These are phyloP conservation scores for Danaus melanippus DNA, from an alignment of 1,140 invertebrate genomes.

Conservation along the genomic window DNA sequence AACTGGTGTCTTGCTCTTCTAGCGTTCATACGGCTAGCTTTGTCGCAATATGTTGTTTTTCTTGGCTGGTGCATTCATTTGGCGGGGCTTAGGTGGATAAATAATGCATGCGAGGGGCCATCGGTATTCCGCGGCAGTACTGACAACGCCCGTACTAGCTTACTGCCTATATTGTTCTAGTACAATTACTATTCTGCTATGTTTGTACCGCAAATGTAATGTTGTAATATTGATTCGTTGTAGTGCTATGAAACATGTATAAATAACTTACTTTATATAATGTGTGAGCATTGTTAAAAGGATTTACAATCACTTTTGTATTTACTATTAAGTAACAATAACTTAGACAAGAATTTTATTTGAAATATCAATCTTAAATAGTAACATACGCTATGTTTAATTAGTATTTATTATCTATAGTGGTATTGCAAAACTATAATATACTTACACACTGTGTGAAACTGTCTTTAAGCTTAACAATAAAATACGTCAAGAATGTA, in stretches of 20 bases:
- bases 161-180: slow-evolving; percentile 18
- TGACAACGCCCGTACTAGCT: slow-evolving; percentile 25
- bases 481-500: too few relatives aligned
- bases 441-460: too few relatives aligned
- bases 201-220: background rate
- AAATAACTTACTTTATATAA: too few relatives aligned
- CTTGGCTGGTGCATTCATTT: slow-evolving; percentile 59
- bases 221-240: background rate
- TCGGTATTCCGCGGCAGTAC: slow-evolving; percentile 51
- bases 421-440: too few relatives aligned
- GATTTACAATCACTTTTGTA: too few relatives aligned
- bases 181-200: slow-evolving; percentile 11
- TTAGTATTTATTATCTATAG: too few relatives aligned
- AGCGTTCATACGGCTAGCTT: slow-evolving; percentile 7
- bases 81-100: slow-evolving; percentile 59
- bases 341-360: too few relatives aligned
- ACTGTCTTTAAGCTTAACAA: too few relatives aligned
- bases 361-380: too few relatives aligned
- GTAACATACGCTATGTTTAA: too few relatives aligned
- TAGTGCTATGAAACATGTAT: background rate
- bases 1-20: slow-evolving; percentile 4
- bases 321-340: too few relatives aligned
- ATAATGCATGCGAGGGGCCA: slow-evolving; percentile 63
- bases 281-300: too few relatives aligned
- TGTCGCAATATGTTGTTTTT: slow-evolving; percentile 43